phyloP scores from a whole-genome alignment of 2,888 invertebrate species.

The Heliconius aoede region DNA sequence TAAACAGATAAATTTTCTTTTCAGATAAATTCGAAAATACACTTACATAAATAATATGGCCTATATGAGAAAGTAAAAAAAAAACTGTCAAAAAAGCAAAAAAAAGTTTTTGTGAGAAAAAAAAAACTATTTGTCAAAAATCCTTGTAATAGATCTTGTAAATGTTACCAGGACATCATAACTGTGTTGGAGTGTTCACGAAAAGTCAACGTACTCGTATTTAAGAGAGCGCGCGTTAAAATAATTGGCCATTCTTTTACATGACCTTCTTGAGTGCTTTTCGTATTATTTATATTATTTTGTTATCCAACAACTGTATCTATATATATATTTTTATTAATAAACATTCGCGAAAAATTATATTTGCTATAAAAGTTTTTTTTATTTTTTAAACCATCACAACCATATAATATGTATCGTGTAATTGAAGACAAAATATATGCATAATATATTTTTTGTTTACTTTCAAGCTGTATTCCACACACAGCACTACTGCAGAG shows the following conservation, averaged over 20 bases:
- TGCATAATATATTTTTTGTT: too few species aligned
- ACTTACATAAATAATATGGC: not conserved
- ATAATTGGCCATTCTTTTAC: conserved; percentile 32
- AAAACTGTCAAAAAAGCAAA: not conserved
- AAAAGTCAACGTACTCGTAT: conserved; percentile 43
- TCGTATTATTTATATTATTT: conserved; percentile 12
- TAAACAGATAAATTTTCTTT: too few species aligned
- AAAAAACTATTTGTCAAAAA: too few species aligned
- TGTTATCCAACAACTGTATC: not conserved
- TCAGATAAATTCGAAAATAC: not conserved
- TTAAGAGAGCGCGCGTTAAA: conserved; percentile 41
- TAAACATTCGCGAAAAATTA: not conserved
- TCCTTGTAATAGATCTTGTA: conserved; percentile 76
- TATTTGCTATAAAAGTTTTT: not conserved
- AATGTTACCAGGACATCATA: conserved; percentile 70
- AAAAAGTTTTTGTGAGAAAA: not conserved
- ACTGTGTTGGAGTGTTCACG: conserved; percentile 48
- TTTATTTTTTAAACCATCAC: not conserved
- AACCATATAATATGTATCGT: not conserved
- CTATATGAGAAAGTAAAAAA: not conserved
- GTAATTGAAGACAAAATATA: not conserved
- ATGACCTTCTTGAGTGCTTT: conserved; percentile 30
- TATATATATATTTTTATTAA: not conserved
- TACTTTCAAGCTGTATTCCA: too few species aligned
- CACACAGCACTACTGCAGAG: too few species aligned